Base-by-base conservation (phyloP, 2,797 vertebrate species). In the Phalanger gymnotis region DNA sequence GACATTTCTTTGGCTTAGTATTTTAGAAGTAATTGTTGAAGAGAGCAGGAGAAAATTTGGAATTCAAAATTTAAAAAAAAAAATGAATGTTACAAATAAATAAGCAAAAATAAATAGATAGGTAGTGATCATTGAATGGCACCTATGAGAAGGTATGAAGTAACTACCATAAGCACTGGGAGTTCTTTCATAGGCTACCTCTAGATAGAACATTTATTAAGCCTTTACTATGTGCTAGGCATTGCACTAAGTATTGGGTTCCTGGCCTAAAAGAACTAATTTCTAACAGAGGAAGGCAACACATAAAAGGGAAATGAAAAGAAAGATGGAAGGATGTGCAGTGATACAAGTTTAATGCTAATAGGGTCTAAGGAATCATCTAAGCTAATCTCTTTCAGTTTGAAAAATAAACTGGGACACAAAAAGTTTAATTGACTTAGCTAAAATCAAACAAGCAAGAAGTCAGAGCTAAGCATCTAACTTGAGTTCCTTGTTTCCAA, bases 251-350 rank as follows among this genome's bases (percentile, higher is more conserved):
- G 19, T 2, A 47, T 25, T 81, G 73, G 7, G 19, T 47, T 81
- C 19, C 22, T 81, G 7, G 19, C 22, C 22, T 47, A 81, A 81
- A 9, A 22, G 27, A 25, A 22, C 25, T 27, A 47, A 81, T 2
- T 81, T 81, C 22, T 40, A 73, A 2, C 9, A 16, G 5, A 3
- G n/a, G 6, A 40, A 73, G 34, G 2, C 5, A 40, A 6, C 34
- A n/a, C 14, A 66, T 66, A 40, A 22, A 73, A 73, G 6, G 66
- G 66, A 73, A 73, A 6, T 73, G 66, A 73, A 73, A 73, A 40
- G 19, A 47, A 31, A 11, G 19, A 2, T n/a, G 19, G 22, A 47
- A 1, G 13, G 0, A 4, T n/a, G 16, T n/a, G 4, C 34, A n/a
- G 73, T 27, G 7, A 40, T 81, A 27, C 27, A 47, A 47, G 22